A percentile compares a stretch with the other conserved stretches of the same genome.
These are phyloP conservation scores for Cephus pulcher DNA, from an alignment of 2,888 invertebrate species.

Conservation along the genomic window DNA sequence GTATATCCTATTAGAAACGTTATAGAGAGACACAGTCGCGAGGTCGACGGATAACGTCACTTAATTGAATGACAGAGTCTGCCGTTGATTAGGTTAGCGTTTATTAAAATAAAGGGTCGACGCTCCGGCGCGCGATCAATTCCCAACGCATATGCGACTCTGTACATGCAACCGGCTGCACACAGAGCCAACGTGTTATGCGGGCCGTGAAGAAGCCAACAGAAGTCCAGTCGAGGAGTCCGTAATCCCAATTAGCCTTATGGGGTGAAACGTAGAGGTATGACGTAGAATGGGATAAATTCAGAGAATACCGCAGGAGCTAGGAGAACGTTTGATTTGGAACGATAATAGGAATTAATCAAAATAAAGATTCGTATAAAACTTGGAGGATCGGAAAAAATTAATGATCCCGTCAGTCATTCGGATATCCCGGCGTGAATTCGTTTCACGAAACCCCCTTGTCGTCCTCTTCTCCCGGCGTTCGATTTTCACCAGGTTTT, in stretches of 20 bases:
- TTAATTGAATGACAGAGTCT: constrained; percentile 51
- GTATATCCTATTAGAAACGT: not conserved
- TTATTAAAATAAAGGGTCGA: constrained; percentile 60
- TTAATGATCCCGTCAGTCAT: not conserved
- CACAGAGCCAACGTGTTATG: not conserved
- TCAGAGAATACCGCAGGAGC: not conserved
- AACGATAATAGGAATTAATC: not conserved
- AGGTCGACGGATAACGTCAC: constrained; percentile 1
- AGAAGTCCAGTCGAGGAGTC: constrained; percentile 5
- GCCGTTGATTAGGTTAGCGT: constrained; percentile 53
- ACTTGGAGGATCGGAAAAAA: not conserved
- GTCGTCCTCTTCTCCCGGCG: not conserved
- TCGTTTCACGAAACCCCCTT: not conserved
- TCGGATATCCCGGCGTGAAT: not conserved
- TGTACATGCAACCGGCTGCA: not conserved
- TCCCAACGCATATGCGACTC: not conserved
- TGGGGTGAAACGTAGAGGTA: not conserved
- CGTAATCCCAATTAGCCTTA: constrained; percentile 18
- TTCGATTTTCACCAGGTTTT: constrained; percentile 1
- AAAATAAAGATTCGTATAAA: not conserved
- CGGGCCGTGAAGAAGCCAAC: constrained; percentile 18
- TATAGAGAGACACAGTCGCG: not conserved
- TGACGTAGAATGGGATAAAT: not conserved
- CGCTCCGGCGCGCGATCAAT: constrained; percentile 36
- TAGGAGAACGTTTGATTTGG: not conserved